phyloP scores from a whole-genome alignment of 1,140 invertebrate genomes.

The roundworm (Caenorhabditis elegans) region WBcel235 BX284602.5:218501-219000 shows the following conservation, averaged over 20 bases:
- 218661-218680: not conserved
- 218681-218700: not conserved
- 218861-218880: not conserved
- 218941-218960: not conserved
- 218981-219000: too few relatives aligned
- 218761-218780: not conserved
- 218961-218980: not conserved
- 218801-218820: not conserved
- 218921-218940: not conserved
- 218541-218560: not conserved
- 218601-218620: conserved; percentile 33
- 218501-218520: conserved; percentile 34
- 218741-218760: not conserved
- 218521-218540: not conserved
- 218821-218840: too few relatives aligned
- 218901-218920: not conserved
- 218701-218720: not conserved
- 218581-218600: not conserved
- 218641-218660: conserved; percentile 25
- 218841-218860: too few relatives aligned
- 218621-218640: not conserved
- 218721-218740: not conserved
- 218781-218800: not conserved
- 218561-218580: not conserved
- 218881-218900: too few relatives aligned